Percentiles rank a stretch among this genome's conserved stretches.
phyloP scores from a whole-genome alignment of 1,140 invertebrate genomes.

The Bicyclus anynana region DNA sequence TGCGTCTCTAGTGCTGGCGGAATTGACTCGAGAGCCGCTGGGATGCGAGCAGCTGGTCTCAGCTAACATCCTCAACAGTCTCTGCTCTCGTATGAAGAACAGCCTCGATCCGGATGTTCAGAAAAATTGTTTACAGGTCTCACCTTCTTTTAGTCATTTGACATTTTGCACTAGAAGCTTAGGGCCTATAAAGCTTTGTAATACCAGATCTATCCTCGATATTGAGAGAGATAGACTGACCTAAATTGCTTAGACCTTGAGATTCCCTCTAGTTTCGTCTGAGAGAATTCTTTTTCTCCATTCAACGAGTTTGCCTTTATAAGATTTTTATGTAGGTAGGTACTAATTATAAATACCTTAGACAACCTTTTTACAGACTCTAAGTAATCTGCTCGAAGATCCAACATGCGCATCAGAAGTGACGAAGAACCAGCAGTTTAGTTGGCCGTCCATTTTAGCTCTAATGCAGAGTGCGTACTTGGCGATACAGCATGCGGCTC shows the following conservation, averaged over 20 bases:
- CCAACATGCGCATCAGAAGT: conserved; percentile 63
- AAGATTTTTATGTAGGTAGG: too few species aligned
- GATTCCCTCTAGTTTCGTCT: too few species aligned
- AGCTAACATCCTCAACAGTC: conserved; percentile 53
- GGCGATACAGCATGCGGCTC: conserved; percentile 58
- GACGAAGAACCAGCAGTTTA: conserved; percentile 67
- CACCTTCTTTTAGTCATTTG: too few species aligned
- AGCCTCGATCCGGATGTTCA: conserved; percentile 64
- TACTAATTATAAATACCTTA: too few species aligned
- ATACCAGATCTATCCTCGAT: too few species aligned
- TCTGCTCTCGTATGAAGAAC: conserved; percentile 64
- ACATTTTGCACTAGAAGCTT: too few species aligned
- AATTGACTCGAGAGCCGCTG: conserved; percentile 57
- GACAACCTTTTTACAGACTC: conserved; percentile 33
- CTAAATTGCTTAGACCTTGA: too few species aligned
- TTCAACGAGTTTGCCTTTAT: too few species aligned
- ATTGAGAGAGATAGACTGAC: too few species aligned
- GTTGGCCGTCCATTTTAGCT: conserved; percentile 55
- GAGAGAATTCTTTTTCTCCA: too few species aligned
- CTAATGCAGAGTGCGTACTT: conserved; percentile 65
- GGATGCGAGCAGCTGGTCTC: conserved; percentile 62
- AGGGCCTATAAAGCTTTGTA: too few species aligned
- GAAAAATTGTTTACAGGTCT: conserved; percentile 65
- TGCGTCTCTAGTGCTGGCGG: conserved; percentile 55
- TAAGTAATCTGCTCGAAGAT: conserved; percentile 61